Base-by-base conservation (phyloP, 2,113 vertebrate species). In the Apeltes quadracus region DNA sequence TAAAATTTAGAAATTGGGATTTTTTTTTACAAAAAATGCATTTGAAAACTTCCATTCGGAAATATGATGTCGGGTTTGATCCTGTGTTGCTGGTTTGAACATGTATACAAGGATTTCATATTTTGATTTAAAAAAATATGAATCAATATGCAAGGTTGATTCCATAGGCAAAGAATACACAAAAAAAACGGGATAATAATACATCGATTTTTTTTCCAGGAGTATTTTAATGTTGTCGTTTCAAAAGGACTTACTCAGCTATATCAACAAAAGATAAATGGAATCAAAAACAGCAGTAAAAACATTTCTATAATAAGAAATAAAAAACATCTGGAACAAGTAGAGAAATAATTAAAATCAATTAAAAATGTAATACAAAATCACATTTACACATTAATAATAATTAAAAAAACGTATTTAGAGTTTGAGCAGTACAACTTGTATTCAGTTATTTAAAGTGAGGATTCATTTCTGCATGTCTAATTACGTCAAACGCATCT, bases 171-270 rank as follows among this genome's bases (percentile, higher is more conserved):
- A 38, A 68, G 57, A 25, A 9, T 58, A 62, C 61, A 57, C 44
- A 20, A 71, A 71, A 71, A 71, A 75, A 58, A 78, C 18, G 7
- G 7, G 39, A 27, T 84, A 27, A 61, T 18, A 25, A 64, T 36
- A 55, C 56, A 66, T 74, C 20, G 6, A 32, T 5, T 72, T 69
- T 73, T 55, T 14, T 71, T 32, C 63, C 70, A 3, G 25, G 14
- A 39, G 11, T 29, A 72, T 70, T 79, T 81, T 77, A 70, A 82
- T 84, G 69, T 62, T 22, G 41, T 51, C 65, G 62, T 84, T 84
- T 67, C 6, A 72, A 38, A 16, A 56, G 10, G 36, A 58, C 78
- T 43, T 34, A 72, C 27, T 54, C 15, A 7, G 65, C 63, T 53
- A 70, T 12, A 63, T 8, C 7, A 55, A 69, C 51, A 36, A 61